These are phyloP conservation scores for Gonocerus acuteangulatus DNA, from an alignment of 2,888 invertebrate species.

Conservation along the genomic window DNA sequence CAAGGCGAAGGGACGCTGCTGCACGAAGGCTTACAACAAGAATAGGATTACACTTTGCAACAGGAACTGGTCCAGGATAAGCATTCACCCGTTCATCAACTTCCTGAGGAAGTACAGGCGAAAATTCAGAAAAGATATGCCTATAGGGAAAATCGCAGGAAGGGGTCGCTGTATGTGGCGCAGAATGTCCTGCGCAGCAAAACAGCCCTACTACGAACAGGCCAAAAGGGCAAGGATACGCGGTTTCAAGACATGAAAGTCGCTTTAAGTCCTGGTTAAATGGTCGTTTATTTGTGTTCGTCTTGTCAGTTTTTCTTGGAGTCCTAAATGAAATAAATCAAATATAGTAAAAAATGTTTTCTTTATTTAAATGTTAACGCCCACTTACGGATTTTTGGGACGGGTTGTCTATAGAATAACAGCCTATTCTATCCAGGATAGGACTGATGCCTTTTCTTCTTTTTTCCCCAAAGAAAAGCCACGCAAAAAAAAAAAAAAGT, in stretches of 20 bases:
- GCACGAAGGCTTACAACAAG: neutral
- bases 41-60: constrained; percentile 19
- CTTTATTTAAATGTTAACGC: no score
- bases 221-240: neutral
- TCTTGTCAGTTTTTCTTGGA: no score
- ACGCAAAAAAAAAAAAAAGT: no score
- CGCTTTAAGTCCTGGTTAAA: no score
- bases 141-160: neutral
- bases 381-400: no score
- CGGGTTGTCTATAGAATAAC: no score
- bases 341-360: no score
- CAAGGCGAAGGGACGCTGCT: neutral
- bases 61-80: constrained; percentile 25
- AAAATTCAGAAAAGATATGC: neutral
- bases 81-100: constrained; percentile 27
- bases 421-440: no score
- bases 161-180: neutral
- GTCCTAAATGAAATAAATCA: no score
- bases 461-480: no score
- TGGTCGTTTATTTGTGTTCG: no score
- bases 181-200: neutral
- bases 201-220: neutral
- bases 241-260: neutral
- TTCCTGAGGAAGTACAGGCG: constrained; percentile 23
- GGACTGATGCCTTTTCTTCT: no score